Percentiles rank a stretch among this genome's conserved stretches.
Evolutionary conservation across 2,113 vertebrate genomes (phyloP).

Genomic region (Oostethus manadensis): DNA sequence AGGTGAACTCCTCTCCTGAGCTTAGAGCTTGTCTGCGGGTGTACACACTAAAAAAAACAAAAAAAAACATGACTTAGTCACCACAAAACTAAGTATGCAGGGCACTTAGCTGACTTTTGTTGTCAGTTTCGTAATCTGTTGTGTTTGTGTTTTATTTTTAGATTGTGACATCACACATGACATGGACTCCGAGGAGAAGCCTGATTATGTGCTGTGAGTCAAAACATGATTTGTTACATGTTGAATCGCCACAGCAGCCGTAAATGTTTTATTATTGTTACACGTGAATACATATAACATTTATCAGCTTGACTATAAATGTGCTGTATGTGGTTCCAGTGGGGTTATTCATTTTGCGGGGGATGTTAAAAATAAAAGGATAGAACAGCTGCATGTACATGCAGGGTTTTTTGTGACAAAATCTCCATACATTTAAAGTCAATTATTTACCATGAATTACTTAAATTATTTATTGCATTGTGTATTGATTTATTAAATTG

Average conservation of each 20-base stretch:
- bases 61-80: constrained; percentile 36
- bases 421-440: too few species aligned
- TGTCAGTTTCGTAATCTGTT: not conserved
- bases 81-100: constrained; percentile 2
- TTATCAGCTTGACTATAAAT: too few species aligned
- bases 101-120: not conserved
- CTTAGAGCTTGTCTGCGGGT: constrained; percentile 12
- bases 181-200: constrained; percentile 57
- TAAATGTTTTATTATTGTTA: too few species aligned
- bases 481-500: too few species aligned
- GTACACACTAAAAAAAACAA: not conserved
- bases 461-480: too few species aligned
- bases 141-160: constrained; percentile 28
- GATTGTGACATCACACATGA: constrained; percentile 51
- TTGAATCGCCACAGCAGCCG: not conserved
- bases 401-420: too few species aligned
- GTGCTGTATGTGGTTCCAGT: too few species aligned
- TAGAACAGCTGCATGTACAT: too few species aligned
- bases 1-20: constrained; percentile 48
- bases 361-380: too few species aligned
- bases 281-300: too few species aligned
- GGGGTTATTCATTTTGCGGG: too few species aligned
- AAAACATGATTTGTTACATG: constrained; percentile 14
- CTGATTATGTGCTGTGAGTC: constrained; percentile 65
- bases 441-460: too few species aligned